Evolutionary conservation across 2,888 invertebrate species (phyloP).

Genomic region (Ochropleura plecta): DNA sequence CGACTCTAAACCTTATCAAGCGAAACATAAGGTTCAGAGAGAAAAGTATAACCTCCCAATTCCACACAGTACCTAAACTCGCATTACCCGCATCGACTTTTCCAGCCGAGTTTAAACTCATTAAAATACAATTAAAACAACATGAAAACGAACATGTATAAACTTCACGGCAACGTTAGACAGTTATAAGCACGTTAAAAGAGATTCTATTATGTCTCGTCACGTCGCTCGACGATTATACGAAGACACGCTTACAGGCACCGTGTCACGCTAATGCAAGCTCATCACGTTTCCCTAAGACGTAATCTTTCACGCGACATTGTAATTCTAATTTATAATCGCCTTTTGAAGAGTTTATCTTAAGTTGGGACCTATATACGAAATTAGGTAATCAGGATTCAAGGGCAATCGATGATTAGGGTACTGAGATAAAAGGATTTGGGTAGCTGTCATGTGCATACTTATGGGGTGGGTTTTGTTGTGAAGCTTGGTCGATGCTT

Average conservation of each 20-base stretch:
- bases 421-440: conserved; percentile 6
- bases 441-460: background rate
- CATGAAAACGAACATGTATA: conserved; percentile 32
- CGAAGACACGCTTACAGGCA: conserved; percentile 44
- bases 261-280: conserved; percentile 48
- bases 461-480: background rate
- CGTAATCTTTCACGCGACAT: conserved; percentile 45
- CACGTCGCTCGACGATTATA: conserved; percentile 57
- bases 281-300: conserved; percentile 55
- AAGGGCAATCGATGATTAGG: conserved; percentile 13
- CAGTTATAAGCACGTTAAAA: conserved; percentile 51
- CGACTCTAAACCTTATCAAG: background rate
- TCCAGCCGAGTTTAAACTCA: conserved; percentile 12
- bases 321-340: conserved; percentile 52
- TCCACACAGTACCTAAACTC: background rate
- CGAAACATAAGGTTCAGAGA: background rate
- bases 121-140: conserved; percentile 30
- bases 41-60: background rate
- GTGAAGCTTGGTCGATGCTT: background rate
- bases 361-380: conserved; percentile 31
- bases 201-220: conserved; percentile 52
- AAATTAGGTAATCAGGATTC: conserved; percentile 18
- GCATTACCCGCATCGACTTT: background rate
- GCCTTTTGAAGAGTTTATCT: conserved; percentile 32
- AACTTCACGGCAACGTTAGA: conserved; percentile 16